Percentiles rank a stretch among this genome's conserved stretches.
These are phyloP conservation scores for Valencia hispanica DNA, from an alignment of 2,797 vertebrate species.

Conservation along the genomic window DNA sequence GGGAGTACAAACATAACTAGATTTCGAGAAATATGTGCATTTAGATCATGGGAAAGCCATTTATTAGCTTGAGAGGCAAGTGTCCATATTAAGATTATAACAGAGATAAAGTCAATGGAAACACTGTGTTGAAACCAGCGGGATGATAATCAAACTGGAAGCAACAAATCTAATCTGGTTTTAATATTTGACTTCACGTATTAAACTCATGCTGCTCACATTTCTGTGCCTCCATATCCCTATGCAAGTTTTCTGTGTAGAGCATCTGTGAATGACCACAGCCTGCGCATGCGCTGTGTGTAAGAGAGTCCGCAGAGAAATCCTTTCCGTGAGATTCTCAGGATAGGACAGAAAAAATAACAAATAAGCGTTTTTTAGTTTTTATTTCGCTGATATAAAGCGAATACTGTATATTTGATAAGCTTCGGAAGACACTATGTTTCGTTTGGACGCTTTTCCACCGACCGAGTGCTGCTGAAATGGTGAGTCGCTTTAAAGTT, in stretches of 20 bases:
- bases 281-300: slow-evolving; percentile 69
- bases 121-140: neutral
- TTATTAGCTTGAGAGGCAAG: neutral
- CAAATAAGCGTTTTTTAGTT: slow-evolving; percentile 33
- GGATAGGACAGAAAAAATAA: slow-evolving; percentile 46
- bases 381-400: neutral
- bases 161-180: slow-evolving; percentile 8
- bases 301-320: slow-evolving; percentile 37
- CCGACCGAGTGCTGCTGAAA: slow-evolving; percentile 70
- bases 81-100: neutral
- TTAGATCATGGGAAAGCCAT: neutral
- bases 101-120: slow-evolving; percentile 11
- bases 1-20: neutral
- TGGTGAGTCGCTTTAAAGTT: slow-evolving; percentile 77
- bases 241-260: neutral
- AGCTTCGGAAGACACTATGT: slow-evolving; percentile 5
- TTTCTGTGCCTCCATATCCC: neutral
- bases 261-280: slow-evolving; percentile 21
- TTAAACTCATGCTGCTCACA: neutral
- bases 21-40: neutral
- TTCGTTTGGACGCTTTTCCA: slow-evolving; percentile 29
- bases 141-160: slow-evolving; percentile 28
- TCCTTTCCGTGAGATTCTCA: slow-evolving; percentile 60
- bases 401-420: neutral
- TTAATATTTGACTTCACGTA: neutral